Evolutionary conservation across 2,113 vertebrate species (phyloP).

Genomic region (Lota lota): DNA sequence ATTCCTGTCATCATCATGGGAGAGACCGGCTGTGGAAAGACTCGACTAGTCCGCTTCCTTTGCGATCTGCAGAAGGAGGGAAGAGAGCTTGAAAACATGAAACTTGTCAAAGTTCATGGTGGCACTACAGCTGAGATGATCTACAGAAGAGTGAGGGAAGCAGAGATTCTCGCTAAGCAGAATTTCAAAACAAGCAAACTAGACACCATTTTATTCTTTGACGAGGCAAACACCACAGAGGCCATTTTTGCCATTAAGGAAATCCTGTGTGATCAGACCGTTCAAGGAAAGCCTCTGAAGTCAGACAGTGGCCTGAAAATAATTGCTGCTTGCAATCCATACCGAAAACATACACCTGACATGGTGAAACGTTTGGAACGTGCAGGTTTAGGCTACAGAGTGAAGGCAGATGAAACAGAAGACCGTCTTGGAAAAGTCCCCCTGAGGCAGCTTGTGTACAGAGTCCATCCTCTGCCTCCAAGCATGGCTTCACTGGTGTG

Average conservation of each 20-base stretch:
- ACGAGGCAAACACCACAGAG: slow-evolving; percentile 81
- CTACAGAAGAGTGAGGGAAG: slow-evolving; percentile 72
- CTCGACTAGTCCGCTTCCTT: slow-evolving; percentile 74
- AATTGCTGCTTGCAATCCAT: slow-evolving; percentile 79
- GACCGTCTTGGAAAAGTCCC: slow-evolving; percentile 76
- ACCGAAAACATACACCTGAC: slow-evolving; percentile 69
- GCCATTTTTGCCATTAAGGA: slow-evolving; percentile 79
- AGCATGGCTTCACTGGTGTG: slow-evolving; percentile 78
- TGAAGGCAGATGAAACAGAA: slow-evolving; percentile 70
- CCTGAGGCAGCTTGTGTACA: slow-evolving; percentile 75
- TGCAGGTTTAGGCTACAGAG: slow-evolving; percentile 77
- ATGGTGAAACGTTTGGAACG: slow-evolving; percentile 74
- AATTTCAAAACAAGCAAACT: slow-evolving; percentile 54
- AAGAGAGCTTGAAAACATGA: slow-evolving; percentile 69
- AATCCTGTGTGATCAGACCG: slow-evolving; percentile 73
- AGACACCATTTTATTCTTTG: slow-evolving; percentile 78
- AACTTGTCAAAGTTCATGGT: slow-evolving; percentile 77
- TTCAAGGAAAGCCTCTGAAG: slow-evolving; percentile 66
- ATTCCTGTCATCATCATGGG: slow-evolving; percentile 81
- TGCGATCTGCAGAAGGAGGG: slow-evolving; percentile 71
- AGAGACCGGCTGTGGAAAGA: slow-evolving; percentile 80
- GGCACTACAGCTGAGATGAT: slow-evolving; percentile 75
- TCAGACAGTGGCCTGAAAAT: slow-evolving; percentile 68
- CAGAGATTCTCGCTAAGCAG: slow-evolving; percentile 57
- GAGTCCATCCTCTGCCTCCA: slow-evolving; percentile 76